These are phyloP conservation scores for Temnothorax rugatulus DNA, from an alignment of 2,888 invertebrate genomes.

Conservation along the genomic window DNA sequence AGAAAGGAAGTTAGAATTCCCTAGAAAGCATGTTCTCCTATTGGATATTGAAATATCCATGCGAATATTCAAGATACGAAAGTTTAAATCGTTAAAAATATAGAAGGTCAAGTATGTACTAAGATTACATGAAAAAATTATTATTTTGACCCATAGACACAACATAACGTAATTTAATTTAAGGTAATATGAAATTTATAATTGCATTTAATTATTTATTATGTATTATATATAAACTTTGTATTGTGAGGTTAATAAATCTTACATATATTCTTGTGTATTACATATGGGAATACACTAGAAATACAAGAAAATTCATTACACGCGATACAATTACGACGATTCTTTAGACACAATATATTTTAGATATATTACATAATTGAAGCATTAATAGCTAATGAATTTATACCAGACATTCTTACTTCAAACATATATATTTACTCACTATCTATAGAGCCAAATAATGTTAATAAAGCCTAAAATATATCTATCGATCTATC, in stretches of 20 bases:
- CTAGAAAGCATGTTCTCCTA: not conserved
- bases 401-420: not conserved
- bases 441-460: not conserved
- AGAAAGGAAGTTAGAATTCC: not conserved
- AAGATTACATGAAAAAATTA: not conserved
- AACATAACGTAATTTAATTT: not conserved
- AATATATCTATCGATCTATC: not conserved
- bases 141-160: not conserved
- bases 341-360: not conserved
- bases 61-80: not conserved
- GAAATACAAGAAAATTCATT: conserved; percentile 1
- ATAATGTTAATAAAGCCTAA: not conserved
- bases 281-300: not conserved
- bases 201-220: not conserved
- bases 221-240: not conserved
- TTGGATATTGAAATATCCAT: not conserved
- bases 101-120: not conserved
- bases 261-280: not conserved
- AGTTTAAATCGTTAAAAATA: too few species aligned
- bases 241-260: not conserved
- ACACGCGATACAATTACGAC: not conserved
- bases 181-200: not conserved
- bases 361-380: not conserved
- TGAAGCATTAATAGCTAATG: conserved; percentile 1
- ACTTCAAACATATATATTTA: not conserved